phyloP scores from a whole-genome alignment of 1,140 invertebrate species.

The Lerema accius region DNA sequence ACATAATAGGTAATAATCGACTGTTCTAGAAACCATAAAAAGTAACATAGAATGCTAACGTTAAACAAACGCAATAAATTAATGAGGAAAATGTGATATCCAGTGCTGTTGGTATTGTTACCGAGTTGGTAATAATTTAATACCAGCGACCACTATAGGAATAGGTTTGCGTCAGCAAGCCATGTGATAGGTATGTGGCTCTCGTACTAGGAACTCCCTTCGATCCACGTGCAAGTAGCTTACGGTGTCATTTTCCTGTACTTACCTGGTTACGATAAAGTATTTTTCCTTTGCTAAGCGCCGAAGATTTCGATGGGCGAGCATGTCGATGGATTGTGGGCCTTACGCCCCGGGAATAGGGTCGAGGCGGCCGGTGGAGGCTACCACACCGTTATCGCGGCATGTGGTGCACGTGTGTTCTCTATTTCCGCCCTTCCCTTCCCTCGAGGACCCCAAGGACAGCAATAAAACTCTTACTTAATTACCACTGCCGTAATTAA shows the following conservation, averaged over 20 bases:
- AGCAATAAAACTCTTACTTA: slow-evolving; percentile 66
- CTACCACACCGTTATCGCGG: slow-evolving; percentile 56
- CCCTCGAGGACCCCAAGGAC: slow-evolving; percentile 64
- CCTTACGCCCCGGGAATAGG: slow-evolving; percentile 3
- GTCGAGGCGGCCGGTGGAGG: background rate
- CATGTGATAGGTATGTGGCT: slow-evolving; percentile 40
- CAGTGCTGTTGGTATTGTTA: slow-evolving; percentile 33
- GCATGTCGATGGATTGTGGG: background rate
- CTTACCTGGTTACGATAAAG: slow-evolving; percentile 52
- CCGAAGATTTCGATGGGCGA: slow-evolving; percentile 37
- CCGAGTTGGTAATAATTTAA: slow-evolving; percentile 44
- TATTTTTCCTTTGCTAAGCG: slow-evolving; percentile 52
- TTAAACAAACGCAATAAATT: slow-evolving; percentile 22
- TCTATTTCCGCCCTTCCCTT: slow-evolving; percentile 70
- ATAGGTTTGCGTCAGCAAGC: slow-evolving; percentile 40
- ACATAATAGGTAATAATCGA: background rate
- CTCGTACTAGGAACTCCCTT: slow-evolving; percentile 54
- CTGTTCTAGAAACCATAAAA: slow-evolving; percentile 23
- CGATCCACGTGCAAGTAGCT: slow-evolving; percentile 58
- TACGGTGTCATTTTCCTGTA: slow-evolving; percentile 60
- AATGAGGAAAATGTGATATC: slow-evolving; percentile 50
- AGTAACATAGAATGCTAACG: slow-evolving; percentile 7
- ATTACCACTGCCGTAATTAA: slow-evolving; percentile 62
- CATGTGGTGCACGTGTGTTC: slow-evolving; percentile 64
- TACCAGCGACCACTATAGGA: slow-evolving; percentile 30